Base-by-base conservation (phyloP, 1,140 invertebrate species). In the Drosophila baimaii region DNA sequence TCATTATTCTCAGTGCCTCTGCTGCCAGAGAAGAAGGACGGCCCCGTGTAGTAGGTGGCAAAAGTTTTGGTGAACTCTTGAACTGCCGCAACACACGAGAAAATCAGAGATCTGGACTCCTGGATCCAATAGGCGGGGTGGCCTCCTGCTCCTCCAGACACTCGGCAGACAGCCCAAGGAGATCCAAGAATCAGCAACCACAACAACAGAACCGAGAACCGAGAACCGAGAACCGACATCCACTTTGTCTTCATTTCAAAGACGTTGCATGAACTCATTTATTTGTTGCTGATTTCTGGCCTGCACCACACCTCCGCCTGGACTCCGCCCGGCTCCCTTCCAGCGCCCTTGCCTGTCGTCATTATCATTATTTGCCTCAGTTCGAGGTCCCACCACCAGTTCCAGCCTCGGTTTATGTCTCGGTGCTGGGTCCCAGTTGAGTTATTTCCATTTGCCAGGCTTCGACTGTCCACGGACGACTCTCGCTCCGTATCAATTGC, bases 181-280 rank as follows among this genome's bases (percentile, higher is more conserved):
- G 29, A 43, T 21, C 12, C 33, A 21, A 44, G 19, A 51, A 44
- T 71, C 44, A 33, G 27, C 35, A 56, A 43, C 33, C 27, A 17
- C 31, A 59, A 39, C 52, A 69, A 57, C 51, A 43, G 43, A 47
- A 57, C 49, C 29, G 46, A 39, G 41, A 70, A 64, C 59, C 58
- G 80, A 79, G 29, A 59, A 68, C 59, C 54, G 41, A 52, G 44
- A 74, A 69, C 63, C 66, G 79, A 82, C 84, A 62, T 64, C 55
- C 77, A 84, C 77, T 89, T 89, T 89, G 77, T 89, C 84, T 89
- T 89, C 85, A 89, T 89, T 89, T 89, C 84, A 89, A 90, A 81
- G 81, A 58, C 63, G 77, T 70, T 72, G 84, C 84, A 81, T 89
- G 84, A 84, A 89, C 80, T 90, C 84, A 89, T 89, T 89, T 89